Evolutionary conservation across 2,888 invertebrate species (phyloP).

Genomic region (Zele albiditarsus): DNA sequence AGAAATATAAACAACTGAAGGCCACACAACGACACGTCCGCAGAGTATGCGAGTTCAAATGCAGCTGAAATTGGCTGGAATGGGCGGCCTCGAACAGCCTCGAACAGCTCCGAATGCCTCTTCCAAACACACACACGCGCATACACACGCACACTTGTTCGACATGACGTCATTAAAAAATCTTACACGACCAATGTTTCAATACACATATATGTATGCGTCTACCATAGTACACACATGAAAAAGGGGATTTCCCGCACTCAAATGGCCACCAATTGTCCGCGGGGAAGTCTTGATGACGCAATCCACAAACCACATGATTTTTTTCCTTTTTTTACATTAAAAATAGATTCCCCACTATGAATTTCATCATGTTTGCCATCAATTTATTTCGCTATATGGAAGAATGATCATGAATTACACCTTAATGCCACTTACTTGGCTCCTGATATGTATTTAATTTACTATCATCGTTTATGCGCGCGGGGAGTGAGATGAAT

Average conservation of each 20-base stretch:
- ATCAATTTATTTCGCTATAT: neutral
- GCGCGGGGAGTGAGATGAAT: neutral
- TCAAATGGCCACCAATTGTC: slow-evolving; percentile 57
- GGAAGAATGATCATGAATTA: neutral
- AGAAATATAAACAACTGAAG: neutral
- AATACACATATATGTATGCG: slow-evolving; percentile 14
- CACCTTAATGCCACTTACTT: no score
- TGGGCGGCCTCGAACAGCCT: neutral
- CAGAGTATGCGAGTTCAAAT: neutral
- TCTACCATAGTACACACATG: neutral
- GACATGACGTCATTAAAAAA: slow-evolving; percentile 28
- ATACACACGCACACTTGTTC: neutral
- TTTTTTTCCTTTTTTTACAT: slow-evolving; percentile 1
- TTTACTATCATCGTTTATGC: neutral
- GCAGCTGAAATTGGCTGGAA: neutral
- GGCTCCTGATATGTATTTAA: no score
- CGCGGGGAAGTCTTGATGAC: slow-evolving; percentile 12
- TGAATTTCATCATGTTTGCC: neutral
- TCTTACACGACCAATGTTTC: slow-evolving; percentile 35
- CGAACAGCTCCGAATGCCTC: neutral
- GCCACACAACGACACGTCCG: neutral
- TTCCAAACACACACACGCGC: neutral
- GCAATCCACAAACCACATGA: slow-evolving; percentile 11
- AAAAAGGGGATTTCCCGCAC: slow-evolving; percentile 54
- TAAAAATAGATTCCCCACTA: neutral